Evolutionary conservation across 1,140 invertebrate species (phyloP).

Genomic region (Leptinotarsa undecemlineata): DNA sequence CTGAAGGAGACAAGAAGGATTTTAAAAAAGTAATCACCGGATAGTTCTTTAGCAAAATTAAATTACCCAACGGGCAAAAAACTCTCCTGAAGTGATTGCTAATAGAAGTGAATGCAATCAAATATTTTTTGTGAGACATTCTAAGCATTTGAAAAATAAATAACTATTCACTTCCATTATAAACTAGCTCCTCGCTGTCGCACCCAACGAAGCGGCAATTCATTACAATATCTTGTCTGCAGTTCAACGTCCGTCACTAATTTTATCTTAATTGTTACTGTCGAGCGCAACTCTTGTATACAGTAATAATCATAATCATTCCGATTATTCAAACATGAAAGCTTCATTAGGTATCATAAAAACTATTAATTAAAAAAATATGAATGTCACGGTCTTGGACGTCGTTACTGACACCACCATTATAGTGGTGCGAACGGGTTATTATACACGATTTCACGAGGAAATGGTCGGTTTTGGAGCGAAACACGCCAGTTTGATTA

Average conservation of each 20-base stretch:
- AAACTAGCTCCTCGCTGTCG: no score
- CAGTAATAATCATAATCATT: constrained; percentile 4
- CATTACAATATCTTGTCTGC: background rate
- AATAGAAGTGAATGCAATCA: no score
- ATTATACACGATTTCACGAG: background rate
- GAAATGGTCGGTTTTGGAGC: no score
- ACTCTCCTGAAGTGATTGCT: no score
- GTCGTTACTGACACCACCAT: background rate
- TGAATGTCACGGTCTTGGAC: background rate
- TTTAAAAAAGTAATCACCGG: no score
- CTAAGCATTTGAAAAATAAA: no score
- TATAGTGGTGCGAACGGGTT: background rate
- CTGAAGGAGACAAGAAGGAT: no score
- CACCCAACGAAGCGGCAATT: background rate
- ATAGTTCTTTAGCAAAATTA: no score
- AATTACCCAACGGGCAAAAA: no score
- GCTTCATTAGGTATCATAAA: constrained; percentile 4
- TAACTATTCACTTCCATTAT: no score
- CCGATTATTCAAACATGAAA: background rate
- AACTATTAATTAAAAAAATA: background rate
- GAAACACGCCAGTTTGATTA: no score
- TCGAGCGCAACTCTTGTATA: background rate
- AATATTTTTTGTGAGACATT: no score
- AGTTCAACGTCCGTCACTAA: constrained; percentile 2
- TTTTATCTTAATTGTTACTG: constrained; percentile 4